Base-by-base conservation (phyloP, 2,888 invertebrate species). In the Conus canariensis region DNA sequence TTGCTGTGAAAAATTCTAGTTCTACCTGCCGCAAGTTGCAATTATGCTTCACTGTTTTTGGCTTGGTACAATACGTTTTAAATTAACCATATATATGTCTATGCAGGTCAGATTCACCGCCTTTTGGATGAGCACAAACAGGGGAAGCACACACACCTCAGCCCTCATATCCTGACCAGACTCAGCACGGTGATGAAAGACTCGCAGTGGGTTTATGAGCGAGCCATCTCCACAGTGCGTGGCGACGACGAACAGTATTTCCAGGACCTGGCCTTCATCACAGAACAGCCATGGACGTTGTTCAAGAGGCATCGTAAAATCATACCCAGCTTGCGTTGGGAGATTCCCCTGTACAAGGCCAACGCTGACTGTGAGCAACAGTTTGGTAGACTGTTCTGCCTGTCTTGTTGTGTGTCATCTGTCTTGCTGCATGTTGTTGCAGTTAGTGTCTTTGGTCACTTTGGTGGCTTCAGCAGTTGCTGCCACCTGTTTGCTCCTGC, bases 191-290 rank as follows among this genome's bases (percentile, higher is more conserved):
- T 94, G 90, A 92, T 92, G 89, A 59, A 88, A 0, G 93, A 92
- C 59, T 92, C 93, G 10, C 90, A 93, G 22, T 90, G 90, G 64
- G 91, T 92, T 6, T 91, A 93, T 85, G 90, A 91, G 3, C 77
- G 90, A 59, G 94, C 94, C 25, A 67, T 94, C 22, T 91, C 92
- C 30, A 93, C 92, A 91, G 95, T 95, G n/a, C 85, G 74, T 59
- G 92, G 88, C 25, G 94, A 94, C 91, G 94, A 94, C 90, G 91
- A 92, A 59, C 85, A 92, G 9, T 95, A 95, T 89, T 95, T 92
- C 89, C 91, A 93, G 88, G 92, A 92, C 58, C 92, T 94, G 85
- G 87, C 89, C 25, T 91, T 90, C 77, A 67, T 94, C 22, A 90
- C 94, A 0, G 89, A 90, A 22, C 88, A 91, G n/a, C 94, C 94